phyloP scores from a whole-genome alignment of 2,888 invertebrate species.

The Lasioglossum morio region DNA sequence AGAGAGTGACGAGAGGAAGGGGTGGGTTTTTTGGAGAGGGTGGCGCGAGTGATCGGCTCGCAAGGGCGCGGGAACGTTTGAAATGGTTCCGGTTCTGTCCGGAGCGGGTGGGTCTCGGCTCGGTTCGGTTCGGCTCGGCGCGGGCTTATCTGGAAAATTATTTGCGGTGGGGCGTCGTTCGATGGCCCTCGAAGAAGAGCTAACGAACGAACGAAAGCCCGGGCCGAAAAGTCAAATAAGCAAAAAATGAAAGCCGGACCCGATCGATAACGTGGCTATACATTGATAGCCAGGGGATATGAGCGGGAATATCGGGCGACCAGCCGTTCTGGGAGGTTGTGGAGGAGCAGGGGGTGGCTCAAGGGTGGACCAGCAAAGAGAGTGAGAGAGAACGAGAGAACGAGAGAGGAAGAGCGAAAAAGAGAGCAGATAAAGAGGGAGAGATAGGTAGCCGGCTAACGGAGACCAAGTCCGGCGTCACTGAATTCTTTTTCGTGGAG shows the following conservation, averaged over 20 bases:
- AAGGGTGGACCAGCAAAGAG: constrained; percentile 16
- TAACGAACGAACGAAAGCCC: constrained; percentile 70
- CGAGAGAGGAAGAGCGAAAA: neutral
- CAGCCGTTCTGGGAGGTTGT: neutral
- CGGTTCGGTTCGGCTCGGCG: constrained; percentile 34
- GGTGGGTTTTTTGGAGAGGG: neutral
- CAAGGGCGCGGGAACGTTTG: constrained; percentile 25
- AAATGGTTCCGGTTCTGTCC: constrained; percentile 22
- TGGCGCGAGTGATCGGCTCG: neutral
- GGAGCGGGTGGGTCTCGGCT: constrained; percentile 17
- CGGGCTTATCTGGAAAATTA: constrained; percentile 71
- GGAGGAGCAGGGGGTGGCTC: neutral
- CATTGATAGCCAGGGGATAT: constrained; percentile 75
- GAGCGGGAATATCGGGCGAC: constrained; percentile 69
- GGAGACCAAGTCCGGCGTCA: constrained; percentile 66
- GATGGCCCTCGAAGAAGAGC: constrained; percentile 79
- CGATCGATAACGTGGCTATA: constrained; percentile 76
- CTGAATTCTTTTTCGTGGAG: constrained; percentile 68
- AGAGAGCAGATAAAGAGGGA: neutral
- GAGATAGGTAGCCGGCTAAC: constrained; percentile 10
- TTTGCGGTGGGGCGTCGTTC: constrained; percentile 73
- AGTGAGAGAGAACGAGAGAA: neutral
- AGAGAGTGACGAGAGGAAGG: neutral
- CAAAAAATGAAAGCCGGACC: constrained; percentile 78
- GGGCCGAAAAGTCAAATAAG: constrained; percentile 79